Conservation (phyloP, 2,113 vertebrate genomes). For the Nettapus auritus region DNA sequence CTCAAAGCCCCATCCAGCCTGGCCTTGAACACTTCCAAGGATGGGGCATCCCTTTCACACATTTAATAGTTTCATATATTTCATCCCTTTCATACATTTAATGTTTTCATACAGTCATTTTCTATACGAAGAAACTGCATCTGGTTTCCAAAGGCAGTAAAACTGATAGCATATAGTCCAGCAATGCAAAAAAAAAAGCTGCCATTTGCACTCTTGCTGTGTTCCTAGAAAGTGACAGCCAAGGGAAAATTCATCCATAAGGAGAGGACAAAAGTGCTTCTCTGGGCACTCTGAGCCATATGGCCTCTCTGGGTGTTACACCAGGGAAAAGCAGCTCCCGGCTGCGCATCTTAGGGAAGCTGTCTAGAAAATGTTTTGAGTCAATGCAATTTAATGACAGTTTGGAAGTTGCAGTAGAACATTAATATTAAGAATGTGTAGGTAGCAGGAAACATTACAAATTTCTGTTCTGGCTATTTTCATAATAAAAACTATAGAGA, state of each 20-base stretch:
- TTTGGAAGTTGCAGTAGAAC: neutral
- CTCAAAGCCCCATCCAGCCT: too few relatives aligned
- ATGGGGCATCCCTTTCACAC: too few relatives aligned
- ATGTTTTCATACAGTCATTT: neutral
- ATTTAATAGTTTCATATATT: too few relatives aligned
- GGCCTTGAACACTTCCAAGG: too few relatives aligned
- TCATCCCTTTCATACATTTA: too few relatives aligned
- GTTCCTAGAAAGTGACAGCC: neutral
- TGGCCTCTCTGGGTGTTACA: neutral
- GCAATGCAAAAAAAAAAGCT: neutral
- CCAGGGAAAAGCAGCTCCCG: neutral
- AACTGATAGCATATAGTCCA: neutral
- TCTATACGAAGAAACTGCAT: neutral
- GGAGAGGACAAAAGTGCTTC: neutral
- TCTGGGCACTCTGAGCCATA: neutral
- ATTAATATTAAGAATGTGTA: neutral
- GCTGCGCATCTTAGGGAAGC: neutral
- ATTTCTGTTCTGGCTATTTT: neutral
- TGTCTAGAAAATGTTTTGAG: neutral
- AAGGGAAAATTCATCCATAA: neutral
- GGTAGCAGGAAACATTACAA: neutral
- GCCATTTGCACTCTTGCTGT: neutral
- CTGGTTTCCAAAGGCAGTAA: neutral
- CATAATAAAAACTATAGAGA: neutral
- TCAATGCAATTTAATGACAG: neutral